A percentile compares a stretch with the other conserved stretches of the same genome.
phyloP scores from a whole-genome alignment of 2,888 invertebrate genomes.

The Eurytoma adleriae region DNA sequence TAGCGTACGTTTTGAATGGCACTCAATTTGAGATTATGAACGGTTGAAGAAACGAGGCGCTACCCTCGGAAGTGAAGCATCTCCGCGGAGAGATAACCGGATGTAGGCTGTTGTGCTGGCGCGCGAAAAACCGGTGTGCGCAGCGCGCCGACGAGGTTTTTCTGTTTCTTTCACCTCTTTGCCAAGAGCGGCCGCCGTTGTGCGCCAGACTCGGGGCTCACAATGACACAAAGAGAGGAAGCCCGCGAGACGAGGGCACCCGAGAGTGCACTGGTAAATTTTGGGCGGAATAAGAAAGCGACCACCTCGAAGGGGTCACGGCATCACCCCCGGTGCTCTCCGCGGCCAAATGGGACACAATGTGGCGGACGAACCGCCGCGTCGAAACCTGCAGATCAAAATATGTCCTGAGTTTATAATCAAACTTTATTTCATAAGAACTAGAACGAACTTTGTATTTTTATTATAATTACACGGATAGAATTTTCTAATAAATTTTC shows the following conservation, averaged over 20 bases:
- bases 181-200: neutral
- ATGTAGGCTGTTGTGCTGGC: constrained; percentile 15
- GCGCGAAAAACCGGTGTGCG: constrained; percentile 2
- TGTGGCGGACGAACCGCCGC: neutral
- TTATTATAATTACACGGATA: no score
- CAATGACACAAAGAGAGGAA: neutral
- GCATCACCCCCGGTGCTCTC: neutral
- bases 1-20: no score
- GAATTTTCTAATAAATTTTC: no score
- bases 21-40: constrained; percentile 1
- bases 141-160: neutral
- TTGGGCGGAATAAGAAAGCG: constrained; percentile 28
- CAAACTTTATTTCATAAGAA: no score
- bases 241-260: neutral
- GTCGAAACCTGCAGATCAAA: neutral
- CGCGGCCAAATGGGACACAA: constrained; percentile 1
- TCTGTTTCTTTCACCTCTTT: neutral
- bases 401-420: no score
- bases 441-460: no score
- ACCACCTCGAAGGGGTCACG: neutral
- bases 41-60: neutral
- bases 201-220: neutral
- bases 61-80: neutral
- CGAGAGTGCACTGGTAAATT: constrained; percentile 36
- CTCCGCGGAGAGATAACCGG: constrained; percentile 13